Percentiles rank a stretch among this genome's conserved stretches.
Conservation (phyloP, 2,797 vertebrate genomes). For the Pangasius krempfi region DNA sequence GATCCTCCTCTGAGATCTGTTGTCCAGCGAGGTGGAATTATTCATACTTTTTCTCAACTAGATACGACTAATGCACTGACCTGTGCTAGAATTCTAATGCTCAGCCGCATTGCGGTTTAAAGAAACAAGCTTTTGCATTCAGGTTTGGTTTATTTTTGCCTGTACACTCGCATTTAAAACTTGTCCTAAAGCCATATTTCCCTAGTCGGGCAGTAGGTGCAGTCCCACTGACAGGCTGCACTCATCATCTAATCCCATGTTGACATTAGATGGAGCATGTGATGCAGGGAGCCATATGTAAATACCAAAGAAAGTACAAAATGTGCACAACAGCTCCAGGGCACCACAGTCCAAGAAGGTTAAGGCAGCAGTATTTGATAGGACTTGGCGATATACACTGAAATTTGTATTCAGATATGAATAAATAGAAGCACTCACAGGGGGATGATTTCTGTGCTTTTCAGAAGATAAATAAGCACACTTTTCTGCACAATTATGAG, state of each 20-base stretch:
- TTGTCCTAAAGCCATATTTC: constrained; percentile 37
- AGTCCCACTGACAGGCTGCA: constrained; percentile 15
- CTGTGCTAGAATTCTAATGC: constrained; percentile 17
- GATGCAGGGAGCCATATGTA: constrained; percentile 42
- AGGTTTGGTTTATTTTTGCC: neutral
- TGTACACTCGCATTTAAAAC: neutral
- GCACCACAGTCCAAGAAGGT: constrained; percentile 31
- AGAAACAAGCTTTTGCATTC: constrained; percentile 20
- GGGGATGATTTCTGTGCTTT: neutral
- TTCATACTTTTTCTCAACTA: constrained; percentile 17
- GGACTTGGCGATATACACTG: neutral
- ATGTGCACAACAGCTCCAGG: constrained; percentile 32
- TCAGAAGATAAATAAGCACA: neutral
- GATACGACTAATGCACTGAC: constrained; percentile 7
- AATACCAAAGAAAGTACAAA: constrained; percentile 40
- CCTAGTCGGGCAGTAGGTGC: constrained; percentile 2
- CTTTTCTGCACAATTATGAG: neutral
- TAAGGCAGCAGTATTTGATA: constrained; percentile 29
- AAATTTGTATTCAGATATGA: constrained; percentile 14
- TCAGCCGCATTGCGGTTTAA: neutral
- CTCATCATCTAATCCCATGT: constrained; percentile 26
- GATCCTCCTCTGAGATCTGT: constrained; percentile 25
- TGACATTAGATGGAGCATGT: constrained; percentile 39
- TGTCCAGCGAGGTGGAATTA: constrained; percentile 18
- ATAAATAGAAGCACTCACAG: constrained; percentile 8